These are phyloP conservation scores for Euwallacea similis DNA, from an alignment of 1,140 invertebrate genomes.

Conservation along the genomic window DNA sequence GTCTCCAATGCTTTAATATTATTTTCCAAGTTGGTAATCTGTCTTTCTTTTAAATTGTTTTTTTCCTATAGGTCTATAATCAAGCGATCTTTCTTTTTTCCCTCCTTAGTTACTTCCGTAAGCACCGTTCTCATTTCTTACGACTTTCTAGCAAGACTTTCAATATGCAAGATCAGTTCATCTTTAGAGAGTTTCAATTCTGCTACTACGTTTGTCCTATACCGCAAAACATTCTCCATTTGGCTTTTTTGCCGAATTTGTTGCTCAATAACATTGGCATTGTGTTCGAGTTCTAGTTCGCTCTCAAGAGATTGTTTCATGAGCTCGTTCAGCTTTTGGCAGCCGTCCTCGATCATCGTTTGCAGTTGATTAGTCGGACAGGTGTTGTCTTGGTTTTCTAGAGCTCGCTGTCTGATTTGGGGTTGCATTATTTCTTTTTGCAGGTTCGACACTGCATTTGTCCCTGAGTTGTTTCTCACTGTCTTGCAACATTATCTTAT, in stretches of 20 bases:
- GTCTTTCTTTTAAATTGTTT: conserved; percentile 36
- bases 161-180: conserved; percentile 45
- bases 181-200: conserved; percentile 47
- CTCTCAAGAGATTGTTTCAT: conserved; percentile 44
- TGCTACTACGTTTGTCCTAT: conserved; percentile 44
- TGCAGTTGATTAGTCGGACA: conserved; percentile 37
- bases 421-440: conserved; percentile 39
- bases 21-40: conserved; percentile 40
- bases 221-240: conserved; percentile 47
- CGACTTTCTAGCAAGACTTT: conserved; percentile 46
- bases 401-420: conserved; percentile 39
- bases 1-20: conserved; percentile 43
- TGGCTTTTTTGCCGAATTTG: conserved; percentile 44
- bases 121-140: conserved; percentile 44
- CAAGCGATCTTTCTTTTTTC: conserved; percentile 39
- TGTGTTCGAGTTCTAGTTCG: conserved; percentile 46
- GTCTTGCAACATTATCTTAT: conserved; percentile 37
- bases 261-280: conserved; percentile 43
- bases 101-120: conserved; percentile 38
- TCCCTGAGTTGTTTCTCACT: conserved; percentile 40
- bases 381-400: conserved; percentile 43
- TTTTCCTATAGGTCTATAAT: conserved; percentile 43
- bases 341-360: conserved; percentile 41
- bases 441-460: conserved; percentile 38
- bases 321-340: conserved; percentile 41